phyloP scores from a whole-genome alignment of 2,797 vertebrate genomes.

The Mionectes olivaceus region DNA sequence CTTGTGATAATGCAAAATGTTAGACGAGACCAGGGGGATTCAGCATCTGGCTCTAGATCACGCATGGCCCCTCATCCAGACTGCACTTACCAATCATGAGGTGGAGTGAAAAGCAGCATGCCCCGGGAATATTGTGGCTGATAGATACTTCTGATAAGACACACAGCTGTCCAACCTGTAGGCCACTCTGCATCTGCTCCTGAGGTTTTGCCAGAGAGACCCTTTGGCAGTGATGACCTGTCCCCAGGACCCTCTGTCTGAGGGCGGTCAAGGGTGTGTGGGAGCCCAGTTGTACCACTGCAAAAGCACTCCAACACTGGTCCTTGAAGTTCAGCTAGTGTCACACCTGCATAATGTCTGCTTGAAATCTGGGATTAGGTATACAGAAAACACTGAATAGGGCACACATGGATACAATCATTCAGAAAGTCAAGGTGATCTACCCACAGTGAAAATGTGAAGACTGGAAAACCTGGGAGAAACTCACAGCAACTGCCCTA shows the following conservation, averaged over 20 bases:
- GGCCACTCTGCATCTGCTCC: background rate
- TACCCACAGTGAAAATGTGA: background rate
- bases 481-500: background rate
- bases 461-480: background rate
- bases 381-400: background rate
- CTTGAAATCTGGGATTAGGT: background rate
- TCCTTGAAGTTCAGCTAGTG: background rate
- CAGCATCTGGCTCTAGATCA: background rate
- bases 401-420: background rate
- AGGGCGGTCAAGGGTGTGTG: background rate
- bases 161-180: background rate
- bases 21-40: rapidly evolving
- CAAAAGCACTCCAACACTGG: background rate
- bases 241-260: background rate
- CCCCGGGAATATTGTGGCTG: background rate
- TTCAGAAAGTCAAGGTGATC: background rate
- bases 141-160: background rate
- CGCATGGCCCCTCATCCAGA: background rate
- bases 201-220: background rate
- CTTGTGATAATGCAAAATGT: background rate
- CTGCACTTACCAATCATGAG: background rate
- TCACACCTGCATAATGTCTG: background rate
- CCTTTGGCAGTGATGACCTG: background rate
- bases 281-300: background rate
- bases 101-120: background rate